A percentile compares a stretch with the other conserved stretches of the same genome.
These are phyloP conservation scores for Tinamus guttatus DNA, from an alignment of 2,113 vertebrate genomes.

Conservation along the genomic window DNA sequence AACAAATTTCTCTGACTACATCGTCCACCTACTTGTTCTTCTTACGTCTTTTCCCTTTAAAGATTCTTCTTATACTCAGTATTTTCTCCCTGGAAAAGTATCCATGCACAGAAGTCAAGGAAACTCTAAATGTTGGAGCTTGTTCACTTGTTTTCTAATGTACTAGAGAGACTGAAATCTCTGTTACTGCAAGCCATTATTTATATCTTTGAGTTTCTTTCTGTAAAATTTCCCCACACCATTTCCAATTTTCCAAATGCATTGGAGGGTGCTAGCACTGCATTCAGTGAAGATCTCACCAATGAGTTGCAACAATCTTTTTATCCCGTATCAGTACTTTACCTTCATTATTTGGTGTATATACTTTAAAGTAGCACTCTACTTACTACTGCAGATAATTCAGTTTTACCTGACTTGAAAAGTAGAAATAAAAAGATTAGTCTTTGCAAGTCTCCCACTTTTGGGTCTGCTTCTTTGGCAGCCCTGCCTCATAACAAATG, in stretches of 20 bases:
- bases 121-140: not conserved
- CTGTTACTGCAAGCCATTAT: not conserved
- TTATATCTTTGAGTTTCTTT: not conserved
- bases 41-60: not conserved
- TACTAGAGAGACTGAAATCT: not conserved
- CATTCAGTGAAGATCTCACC: not conserved
- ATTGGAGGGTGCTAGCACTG: not conserved
- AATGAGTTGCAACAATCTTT: not conserved
- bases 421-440: not conserved
- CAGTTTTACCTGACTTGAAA: not conserved
- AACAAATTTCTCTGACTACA: not conserved
- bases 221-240: not conserved
- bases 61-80: not conserved
- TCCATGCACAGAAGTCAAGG: not conserved
- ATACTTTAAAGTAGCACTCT: not conserved
- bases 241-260: not conserved
- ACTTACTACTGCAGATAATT: constrained; percentile 2
- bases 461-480: not conserved
- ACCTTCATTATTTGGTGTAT: not conserved
- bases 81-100: not conserved
- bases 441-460: constrained; percentile 2
- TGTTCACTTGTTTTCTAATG: not conserved
- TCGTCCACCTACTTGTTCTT: not conserved
- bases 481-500: constrained; percentile 1
- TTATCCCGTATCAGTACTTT: not conserved